Percentiles rank a stretch among this genome's conserved stretches.
Evolutionary conservation across 2,113 vertebrate genomes (phyloP).

Genomic region (Etia nguti): DNA sequence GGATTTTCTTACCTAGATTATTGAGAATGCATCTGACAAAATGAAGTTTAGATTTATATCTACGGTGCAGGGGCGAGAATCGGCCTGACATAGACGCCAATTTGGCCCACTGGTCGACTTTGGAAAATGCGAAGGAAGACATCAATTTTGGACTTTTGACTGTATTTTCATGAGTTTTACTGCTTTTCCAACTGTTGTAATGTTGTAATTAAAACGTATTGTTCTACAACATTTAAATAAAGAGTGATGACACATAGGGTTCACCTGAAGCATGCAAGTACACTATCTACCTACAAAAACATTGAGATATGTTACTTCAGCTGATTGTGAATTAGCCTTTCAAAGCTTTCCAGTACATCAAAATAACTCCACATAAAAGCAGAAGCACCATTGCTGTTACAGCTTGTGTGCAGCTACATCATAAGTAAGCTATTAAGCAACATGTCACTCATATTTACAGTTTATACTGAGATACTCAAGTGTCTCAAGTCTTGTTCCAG

Average conservation of each 20-base stretch:
- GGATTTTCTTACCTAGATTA: not conserved
- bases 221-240: not conserved
- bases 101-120: not conserved
- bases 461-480: not conserved
- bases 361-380: not conserved
- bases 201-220: not conserved
- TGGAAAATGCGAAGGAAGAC: not conserved
- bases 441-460: not conserved
- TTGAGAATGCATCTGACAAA: not conserved
- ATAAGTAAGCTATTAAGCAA: not conserved
- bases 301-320: not conserved
- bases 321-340: not conserved
- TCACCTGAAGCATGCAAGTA: too few relatives aligned
- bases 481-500: not conserved
- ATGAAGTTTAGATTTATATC: not conserved
- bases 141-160: fast-evolving
- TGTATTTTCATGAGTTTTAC: not conserved
- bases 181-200: not conserved
- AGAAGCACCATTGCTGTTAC: not conserved
- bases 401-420: not conserved
- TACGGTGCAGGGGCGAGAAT: not conserved
- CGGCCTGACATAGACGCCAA: not conserved
- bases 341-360: fast-evolving
- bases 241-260: not conserved
- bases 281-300: not conserved